Conservation (phyloP, 2,113 vertebrate genomes). For the Butastur rufipennis region DNA sequence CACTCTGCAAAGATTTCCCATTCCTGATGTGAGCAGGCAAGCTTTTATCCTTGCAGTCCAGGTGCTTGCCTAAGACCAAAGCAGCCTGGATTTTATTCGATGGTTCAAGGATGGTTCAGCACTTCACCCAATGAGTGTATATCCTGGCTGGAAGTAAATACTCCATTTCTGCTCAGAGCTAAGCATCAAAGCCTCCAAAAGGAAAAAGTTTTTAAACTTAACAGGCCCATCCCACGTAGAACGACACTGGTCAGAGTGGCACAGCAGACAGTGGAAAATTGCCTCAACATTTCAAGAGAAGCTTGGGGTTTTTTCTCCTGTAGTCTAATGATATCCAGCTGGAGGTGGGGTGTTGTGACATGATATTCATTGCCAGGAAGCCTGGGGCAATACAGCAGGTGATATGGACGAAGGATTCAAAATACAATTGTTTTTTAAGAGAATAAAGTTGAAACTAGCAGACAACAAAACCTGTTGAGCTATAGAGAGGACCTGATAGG, state of each 20-base stretch:
- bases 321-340: not conserved
- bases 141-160: not conserved
- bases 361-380: not conserved
- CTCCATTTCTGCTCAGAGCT: not conserved
- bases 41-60: not conserved
- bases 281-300: not conserved
- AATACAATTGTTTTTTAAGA: not conserved
- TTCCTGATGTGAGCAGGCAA: not conserved
- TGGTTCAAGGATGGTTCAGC: not conserved
- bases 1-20: not conserved
- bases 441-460: not conserved
- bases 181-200: not conserved
- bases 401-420: not conserved
- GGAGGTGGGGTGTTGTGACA: not conserved
- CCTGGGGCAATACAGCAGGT: not conserved
- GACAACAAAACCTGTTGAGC: not conserved
- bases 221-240: not conserved
- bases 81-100: not conserved
- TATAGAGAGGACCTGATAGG: not conserved
- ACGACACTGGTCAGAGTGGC: not conserved
- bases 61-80: not conserved
- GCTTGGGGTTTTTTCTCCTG: not conserved
- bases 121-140: not conserved
- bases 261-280: not conserved
- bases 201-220: not conserved